Percentiles rank a stretch among this genome's conserved stretches.
These are phyloP conservation scores for Neoaliturus tenellus DNA, from an alignment of 2,888 invertebrate species.

Conservation along the genomic window DNA sequence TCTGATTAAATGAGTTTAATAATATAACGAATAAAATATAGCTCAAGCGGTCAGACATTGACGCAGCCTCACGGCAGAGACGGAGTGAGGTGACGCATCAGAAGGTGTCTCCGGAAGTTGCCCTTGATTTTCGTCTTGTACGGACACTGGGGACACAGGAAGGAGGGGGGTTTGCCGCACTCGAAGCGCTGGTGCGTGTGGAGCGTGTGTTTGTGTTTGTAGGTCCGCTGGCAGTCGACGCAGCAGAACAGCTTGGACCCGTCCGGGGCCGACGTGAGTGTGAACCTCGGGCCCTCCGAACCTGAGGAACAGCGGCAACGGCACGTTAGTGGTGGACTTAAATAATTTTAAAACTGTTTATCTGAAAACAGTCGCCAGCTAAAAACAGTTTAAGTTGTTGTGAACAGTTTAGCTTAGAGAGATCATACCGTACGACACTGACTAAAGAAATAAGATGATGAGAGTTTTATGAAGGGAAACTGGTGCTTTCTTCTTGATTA, in stretches of 20 bases:
- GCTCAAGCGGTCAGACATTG: too few species aligned
- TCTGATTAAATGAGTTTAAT: too few species aligned
- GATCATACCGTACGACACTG: too few species aligned
- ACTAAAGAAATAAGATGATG: too few species aligned
- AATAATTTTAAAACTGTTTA: too few species aligned
- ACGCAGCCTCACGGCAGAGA: background rate
- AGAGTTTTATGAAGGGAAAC: too few species aligned
- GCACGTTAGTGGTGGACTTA: too few species aligned
- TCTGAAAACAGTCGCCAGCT: too few species aligned
- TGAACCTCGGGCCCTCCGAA: background rate
- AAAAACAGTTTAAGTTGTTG: too few species aligned
- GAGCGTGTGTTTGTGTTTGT: conserved; percentile 45
- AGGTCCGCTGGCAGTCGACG: conserved; percentile 62
- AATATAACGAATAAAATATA: too few species aligned
- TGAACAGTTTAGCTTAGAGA: too few species aligned
- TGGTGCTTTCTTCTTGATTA: too few species aligned
- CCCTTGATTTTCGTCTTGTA: conserved; percentile 60
- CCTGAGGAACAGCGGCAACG: background rate
- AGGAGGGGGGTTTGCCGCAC: conserved; percentile 61
- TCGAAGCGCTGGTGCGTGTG: conserved; percentile 67
- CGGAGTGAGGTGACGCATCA: background rate
- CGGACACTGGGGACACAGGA: conserved; percentile 56
- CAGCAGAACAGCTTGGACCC: conserved; percentile 19
- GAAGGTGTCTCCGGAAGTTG: conserved; percentile 58
- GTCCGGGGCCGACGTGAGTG: background rate